Percentiles rank a stretch among this genome's conserved stretches.
phyloP scores from a whole-genome alignment of 92 coral and sea anemone genomes.

The Phenganax stokvisi region DNA sequence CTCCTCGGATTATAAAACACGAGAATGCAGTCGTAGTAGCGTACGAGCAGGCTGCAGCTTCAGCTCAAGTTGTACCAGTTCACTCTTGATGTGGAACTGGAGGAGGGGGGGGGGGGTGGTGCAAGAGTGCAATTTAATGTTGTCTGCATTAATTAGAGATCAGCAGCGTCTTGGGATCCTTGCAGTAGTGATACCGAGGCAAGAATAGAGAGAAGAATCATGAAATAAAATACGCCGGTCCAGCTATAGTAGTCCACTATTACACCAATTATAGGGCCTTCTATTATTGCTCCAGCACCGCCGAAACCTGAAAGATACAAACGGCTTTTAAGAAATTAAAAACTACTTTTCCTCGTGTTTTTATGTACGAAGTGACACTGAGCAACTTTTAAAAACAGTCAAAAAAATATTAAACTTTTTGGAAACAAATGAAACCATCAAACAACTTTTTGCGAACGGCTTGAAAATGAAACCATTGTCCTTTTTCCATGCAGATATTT shows the following conservation, averaged over 20 bases:
- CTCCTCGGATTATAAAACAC: too few relatives aligned
- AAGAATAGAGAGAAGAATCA: slow-evolving; percentile 68
- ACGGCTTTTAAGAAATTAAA: neutral
- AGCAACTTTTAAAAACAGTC: neutral
- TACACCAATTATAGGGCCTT: slow-evolving; percentile 88
- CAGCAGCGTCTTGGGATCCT: slow-evolving; percentile 42
- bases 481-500: too few relatives aligned
- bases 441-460: too few relatives aligned
- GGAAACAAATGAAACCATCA: neutral
- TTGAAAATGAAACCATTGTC: too few relatives aligned
- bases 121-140: too few relatives aligned
- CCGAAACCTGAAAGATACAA: slow-evolving; percentile 68
- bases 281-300: slow-evolving; percentile 77
- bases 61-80: too few relatives aligned
- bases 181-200: slow-evolving; percentile 70
- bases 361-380: neutral
- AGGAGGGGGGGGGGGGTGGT: too few relatives aligned
- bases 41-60: too few relatives aligned
- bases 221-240: slow-evolving; percentile 83
- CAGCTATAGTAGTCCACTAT: slow-evolving; percentile 80
- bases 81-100: too few relatives aligned
- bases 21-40: too few relatives aligned
- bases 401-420: too few relatives aligned
- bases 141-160: neutral
- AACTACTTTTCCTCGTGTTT: neutral